Percentiles rank a stretch among this genome's conserved stretches.
These are phyloP conservation scores for Eumerus sabulonum DNA, from an alignment of 2,888 invertebrate genomes.

Conservation along the genomic window DNA sequence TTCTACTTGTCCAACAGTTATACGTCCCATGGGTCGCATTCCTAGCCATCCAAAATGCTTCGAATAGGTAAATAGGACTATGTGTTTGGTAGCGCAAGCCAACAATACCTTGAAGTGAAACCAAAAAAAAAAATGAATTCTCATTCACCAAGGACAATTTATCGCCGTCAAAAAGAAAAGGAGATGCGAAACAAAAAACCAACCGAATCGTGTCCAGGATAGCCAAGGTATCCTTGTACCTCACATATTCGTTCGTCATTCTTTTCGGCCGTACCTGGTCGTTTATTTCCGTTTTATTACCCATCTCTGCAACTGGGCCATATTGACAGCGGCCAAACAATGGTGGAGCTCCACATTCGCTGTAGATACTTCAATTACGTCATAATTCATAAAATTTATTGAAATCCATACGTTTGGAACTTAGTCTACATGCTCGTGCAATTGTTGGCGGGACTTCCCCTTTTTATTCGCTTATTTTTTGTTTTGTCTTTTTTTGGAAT, in stretches of 20 bases:
- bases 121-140: slow-evolving; percentile 7
- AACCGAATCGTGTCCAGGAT: slow-evolving; percentile 10
- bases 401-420: slow-evolving; percentile 41
- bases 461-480: too few species aligned
- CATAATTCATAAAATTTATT: slow-evolving; percentile 59
- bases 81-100: slow-evolving; percentile 30
- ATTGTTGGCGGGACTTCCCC: not conserved
- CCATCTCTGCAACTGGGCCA: slow-evolving; percentile 30
- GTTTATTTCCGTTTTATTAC: slow-evolving; percentile 57
- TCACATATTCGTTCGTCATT: slow-evolving; percentile 16
- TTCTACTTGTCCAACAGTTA: slow-evolving; percentile 60
- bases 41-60: slow-evolving; percentile 16
- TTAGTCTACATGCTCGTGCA: not conserved
- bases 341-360: slow-evolving; percentile 13
- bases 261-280: slow-evolving; percentile 3
- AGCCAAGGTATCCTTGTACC: slow-evolving; percentile 15
- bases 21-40: slow-evolving; percentile 62
- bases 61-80: slow-evolving; percentile 40
- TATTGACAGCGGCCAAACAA: slow-evolving; percentile 46
- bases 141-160: slow-evolving; percentile 55
- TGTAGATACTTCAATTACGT: slow-evolving; percentile 46
- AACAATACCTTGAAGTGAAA: not conserved
- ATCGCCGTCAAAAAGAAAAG: slow-evolving; percentile 57
- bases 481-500: too few species aligned
- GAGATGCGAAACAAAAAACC: slow-evolving; percentile 39